Evolutionary conservation across 2,797 vertebrate genomes (phyloP), one percentile per base, ranked within the genome.

Genomic region (Macropus fuliginosus): DNA sequence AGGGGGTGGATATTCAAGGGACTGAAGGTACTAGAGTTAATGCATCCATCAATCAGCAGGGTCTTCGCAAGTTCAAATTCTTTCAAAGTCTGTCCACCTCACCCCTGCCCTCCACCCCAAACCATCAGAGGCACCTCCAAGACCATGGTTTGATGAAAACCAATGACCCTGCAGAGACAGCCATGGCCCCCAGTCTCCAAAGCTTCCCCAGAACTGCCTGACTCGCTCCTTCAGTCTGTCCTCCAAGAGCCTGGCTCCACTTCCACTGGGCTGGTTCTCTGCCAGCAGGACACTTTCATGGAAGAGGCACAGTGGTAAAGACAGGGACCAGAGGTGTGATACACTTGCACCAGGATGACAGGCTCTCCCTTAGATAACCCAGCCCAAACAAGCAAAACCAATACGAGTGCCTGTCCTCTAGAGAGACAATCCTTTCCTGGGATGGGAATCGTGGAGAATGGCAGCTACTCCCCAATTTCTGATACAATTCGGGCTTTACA

Each of bases 221-320:
- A 96, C 57, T 97, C 96, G 96, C 46, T 40, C 92, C 92, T 94
- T 93, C n/a, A 74, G 57, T 94, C 95, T 91, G 95, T 90, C 95
- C 90, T 95, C 92, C 34, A 21, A 13, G 66, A 90, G 93, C 52
- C 91, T 94, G 74, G 55, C 12, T 5, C 56, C 91, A n/a, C 0
- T 14, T 18, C 24, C 52, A 54, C 66, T 90, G 56, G 87, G 10
- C 28, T 54, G 52, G 11, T 66, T 94, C 66, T 94, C 54, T 50
- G 81, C 55, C 62, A 74, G 66, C 1, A 87, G 5, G 56, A 87
- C 94, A 81, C 91, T 92, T 93, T 93, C 24, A 0, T 24, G 54
- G 34, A 95, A 96, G 34, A 95, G 56, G 94, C 54, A 91, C 87
- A 52, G 50, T 2, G 12, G 52, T 59, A 74, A 56, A 97, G 66